A percentile compares a stretch with the other conserved stretches of the same genome.
Evolutionary conservation across 2,888 invertebrate species (phyloP).

Genomic region (Mellilla xanthometata): DNA sequence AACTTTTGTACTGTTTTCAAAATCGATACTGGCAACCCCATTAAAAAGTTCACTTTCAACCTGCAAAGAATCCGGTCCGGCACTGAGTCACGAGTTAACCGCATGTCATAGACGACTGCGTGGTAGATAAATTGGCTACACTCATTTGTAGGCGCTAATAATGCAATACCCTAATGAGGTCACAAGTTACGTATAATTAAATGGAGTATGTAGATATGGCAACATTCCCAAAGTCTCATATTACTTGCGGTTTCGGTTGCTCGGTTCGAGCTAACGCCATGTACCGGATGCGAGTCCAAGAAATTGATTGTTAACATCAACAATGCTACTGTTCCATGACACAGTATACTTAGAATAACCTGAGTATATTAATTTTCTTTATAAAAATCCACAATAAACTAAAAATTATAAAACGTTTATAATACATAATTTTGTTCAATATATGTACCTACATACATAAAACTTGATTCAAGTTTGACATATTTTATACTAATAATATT

Average conservation of each 20-base stretch:
- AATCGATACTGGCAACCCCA: slow-evolving; percentile 60
- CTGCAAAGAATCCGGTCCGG: slow-evolving; percentile 4
- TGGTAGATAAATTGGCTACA: slow-evolving; percentile 15
- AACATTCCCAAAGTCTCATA: slow-evolving; percentile 42
- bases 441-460: too few relatives aligned
- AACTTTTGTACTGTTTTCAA: slow-evolving; percentile 66
- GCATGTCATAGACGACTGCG: slow-evolving; percentile 20
- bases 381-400: too few relatives aligned
- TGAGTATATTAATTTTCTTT: too few relatives aligned
- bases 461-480: too few relatives aligned
- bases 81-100: slow-evolving; percentile 20
- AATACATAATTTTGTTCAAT: too few relatives aligned
- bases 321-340: too few relatives aligned
- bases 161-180: slow-evolving; percentile 22
- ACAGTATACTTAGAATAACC: too few relatives aligned
- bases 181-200: slow-evolving; percentile 12
- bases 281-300: not conserved
- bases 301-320: not conserved
- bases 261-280: not conserved
- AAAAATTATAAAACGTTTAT: too few relatives aligned
- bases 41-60: slow-evolving; percentile 14
- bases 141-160: slow-evolving; percentile 16
- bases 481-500: too few relatives aligned
- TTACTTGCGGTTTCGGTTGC: slow-evolving; percentile 41
- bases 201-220: slow-evolving; percentile 27